Percentiles rank a stretch among this genome's conserved stretches.
These are phyloP conservation scores for Myopa testacea DNA, from an alignment of 2,888 invertebrate species.

Conservation along the genomic window DNA sequence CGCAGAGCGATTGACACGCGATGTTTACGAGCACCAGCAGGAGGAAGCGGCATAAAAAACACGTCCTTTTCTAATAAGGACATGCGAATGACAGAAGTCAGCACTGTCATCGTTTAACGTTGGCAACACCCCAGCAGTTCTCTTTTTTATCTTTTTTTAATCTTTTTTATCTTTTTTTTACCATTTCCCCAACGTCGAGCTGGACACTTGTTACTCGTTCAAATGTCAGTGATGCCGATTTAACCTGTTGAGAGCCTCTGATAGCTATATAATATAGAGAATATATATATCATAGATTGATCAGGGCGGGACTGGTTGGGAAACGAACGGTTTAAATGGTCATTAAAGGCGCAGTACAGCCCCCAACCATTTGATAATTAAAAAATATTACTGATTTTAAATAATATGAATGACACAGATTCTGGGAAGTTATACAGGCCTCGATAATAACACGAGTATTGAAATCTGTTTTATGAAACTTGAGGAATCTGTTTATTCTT, in stretches of 20 bases:
- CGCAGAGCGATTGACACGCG: constrained; percentile 63
- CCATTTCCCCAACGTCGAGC: constrained; percentile 24
- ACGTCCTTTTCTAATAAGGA: constrained; percentile 42
- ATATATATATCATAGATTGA: neutral
- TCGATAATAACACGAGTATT: too few species aligned
- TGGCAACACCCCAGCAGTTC: constrained; percentile 42
- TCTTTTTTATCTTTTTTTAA: constrained; percentile 41
- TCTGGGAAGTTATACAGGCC: too few species aligned
- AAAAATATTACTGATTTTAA: too few species aligned
- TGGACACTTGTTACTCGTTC: constrained; percentile 45
- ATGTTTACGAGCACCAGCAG: constrained; percentile 44
- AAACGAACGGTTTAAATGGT: too few species aligned
- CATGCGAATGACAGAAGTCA: constrained; percentile 56
- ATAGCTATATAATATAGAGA: neutral
- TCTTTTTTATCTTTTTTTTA: constrained; percentile 27
- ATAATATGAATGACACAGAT: too few species aligned
- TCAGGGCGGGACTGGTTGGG: neutral
- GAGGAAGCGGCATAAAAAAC: constrained; percentile 30
- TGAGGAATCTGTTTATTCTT: too few species aligned
- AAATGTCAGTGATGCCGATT: constrained; percentile 50
- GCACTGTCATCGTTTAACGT: constrained; percentile 43
- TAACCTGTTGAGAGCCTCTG: constrained; percentile 53
- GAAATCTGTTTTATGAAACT: too few species aligned
- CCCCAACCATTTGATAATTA: too few species aligned
- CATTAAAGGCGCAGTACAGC: too few species aligned